Conservation (phyloP, 2,797 vertebrate genomes). For the Coregonus ussuriensis region DNA sequence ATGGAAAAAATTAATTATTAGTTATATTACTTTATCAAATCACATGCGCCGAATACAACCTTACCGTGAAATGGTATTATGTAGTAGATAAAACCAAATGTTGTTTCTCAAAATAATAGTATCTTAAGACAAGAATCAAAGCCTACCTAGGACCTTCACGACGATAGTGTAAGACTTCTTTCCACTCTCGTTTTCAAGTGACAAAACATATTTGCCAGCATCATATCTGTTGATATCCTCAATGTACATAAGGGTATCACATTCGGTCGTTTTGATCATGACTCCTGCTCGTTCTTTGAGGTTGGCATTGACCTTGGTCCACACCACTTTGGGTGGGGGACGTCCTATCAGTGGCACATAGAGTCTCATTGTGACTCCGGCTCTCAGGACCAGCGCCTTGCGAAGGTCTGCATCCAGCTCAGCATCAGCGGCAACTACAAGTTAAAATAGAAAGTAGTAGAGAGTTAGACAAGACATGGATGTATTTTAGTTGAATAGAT, state of each 20-base stretch:
- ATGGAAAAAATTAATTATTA: constrained; percentile 30
- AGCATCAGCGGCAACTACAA: constrained; percentile 90
- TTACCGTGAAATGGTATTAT: not conserved
- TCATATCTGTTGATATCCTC: constrained; percentile 97
- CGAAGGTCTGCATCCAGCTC: constrained; percentile 95
- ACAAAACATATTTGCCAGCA: constrained; percentile 93
- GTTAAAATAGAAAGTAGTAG: not conserved
- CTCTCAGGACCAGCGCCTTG: constrained; percentile 90
- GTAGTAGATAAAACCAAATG: not conserved
- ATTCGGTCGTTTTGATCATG: constrained; percentile 92
- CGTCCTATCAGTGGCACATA: constrained; percentile 96
- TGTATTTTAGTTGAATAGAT: not conserved
- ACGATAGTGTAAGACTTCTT: constrained; percentile 92
- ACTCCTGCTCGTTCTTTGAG: constrained; percentile 89
- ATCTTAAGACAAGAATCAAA: constrained; percentile 8
- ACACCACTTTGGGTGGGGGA: constrained; percentile 91
- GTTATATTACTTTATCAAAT: constrained; percentile 17
- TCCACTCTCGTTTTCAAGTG: constrained; percentile 94
- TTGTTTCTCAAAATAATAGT: not conserved
- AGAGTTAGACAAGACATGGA: not conserved
- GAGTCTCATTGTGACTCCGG: constrained; percentile 95
- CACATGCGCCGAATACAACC: no score
- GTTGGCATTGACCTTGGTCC: constrained; percentile 90
- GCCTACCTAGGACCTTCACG: constrained; percentile 95
- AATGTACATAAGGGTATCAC: constrained; percentile 90